These are phyloP conservation scores for Gobio occitaniae DNA, from an alignment of 2,797 vertebrate species.

Conservation along the genomic window DNA sequence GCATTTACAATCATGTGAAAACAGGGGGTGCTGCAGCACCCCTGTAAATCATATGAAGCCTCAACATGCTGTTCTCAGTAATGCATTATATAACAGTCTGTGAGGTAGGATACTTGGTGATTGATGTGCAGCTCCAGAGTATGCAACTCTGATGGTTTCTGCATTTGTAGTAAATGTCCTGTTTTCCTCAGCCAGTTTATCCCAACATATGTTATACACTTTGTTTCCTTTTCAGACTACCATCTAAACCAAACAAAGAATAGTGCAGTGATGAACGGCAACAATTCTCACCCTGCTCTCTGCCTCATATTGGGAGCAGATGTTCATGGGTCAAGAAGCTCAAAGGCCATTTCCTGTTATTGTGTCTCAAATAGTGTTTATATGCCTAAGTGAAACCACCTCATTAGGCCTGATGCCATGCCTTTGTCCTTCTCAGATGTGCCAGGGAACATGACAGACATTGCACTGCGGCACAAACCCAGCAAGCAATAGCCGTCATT, in stretches of 20 bases:
- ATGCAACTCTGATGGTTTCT: background rate
- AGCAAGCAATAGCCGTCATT: too few relatives aligned
- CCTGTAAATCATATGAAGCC: background rate
- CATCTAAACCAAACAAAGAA: slow-evolving; percentile 67
- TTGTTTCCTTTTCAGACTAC: slow-evolving; percentile 50
- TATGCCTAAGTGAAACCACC: slow-evolving; percentile 48
- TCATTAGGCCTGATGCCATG: slow-evolving; percentile 56
- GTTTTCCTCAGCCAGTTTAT: slow-evolving; percentile 11
- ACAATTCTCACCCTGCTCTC: slow-evolving; percentile 30
- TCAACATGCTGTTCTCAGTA: slow-evolving; percentile 1
- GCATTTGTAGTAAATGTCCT: background rate
- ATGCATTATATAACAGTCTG: slow-evolving; percentile 9
- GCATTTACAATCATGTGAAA: background rate
- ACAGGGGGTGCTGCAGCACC: background rate
- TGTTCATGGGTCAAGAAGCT: slow-evolving; percentile 64
- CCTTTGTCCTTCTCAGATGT: slow-evolving; percentile 39
- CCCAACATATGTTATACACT: slow-evolving; percentile 5
- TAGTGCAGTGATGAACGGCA: slow-evolving; percentile 47
- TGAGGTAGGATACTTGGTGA: background rate
- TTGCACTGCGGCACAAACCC: background rate
- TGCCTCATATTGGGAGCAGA: slow-evolving; percentile 74
- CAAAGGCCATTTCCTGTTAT: slow-evolving; percentile 59
- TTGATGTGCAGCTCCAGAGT: background rate
- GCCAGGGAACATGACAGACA: slow-evolving; percentile 13
- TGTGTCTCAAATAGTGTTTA: slow-evolving; percentile 58